Conservation (phyloP, 1,140 invertebrate species). For the Arion vulgaris region DNA sequence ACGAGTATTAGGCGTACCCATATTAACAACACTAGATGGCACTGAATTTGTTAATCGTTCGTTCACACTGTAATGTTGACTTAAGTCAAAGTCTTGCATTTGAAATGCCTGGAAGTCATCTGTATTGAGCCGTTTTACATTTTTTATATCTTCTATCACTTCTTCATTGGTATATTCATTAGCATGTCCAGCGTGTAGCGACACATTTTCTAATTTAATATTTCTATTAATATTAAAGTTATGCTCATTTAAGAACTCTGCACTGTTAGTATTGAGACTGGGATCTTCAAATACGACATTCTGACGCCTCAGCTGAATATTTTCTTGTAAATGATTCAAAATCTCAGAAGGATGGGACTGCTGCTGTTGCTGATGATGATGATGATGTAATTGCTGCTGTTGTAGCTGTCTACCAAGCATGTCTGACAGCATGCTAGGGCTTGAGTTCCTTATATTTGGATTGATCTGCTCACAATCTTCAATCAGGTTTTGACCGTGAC, state of each 20-base stretch:
- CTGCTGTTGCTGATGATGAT: background rate
- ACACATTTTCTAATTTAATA: conserved; percentile 15
- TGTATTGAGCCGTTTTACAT: background rate
- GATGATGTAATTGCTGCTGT: conserved; percentile 9
- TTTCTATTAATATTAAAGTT: background rate
- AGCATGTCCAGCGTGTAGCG: too few relatives aligned
- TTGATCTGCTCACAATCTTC: background rate
- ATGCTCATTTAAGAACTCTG: background rate
- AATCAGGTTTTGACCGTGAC: background rate
- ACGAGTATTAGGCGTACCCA: background rate
- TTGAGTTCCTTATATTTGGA: background rate
- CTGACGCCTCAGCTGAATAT: background rate
- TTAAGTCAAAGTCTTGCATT: background rate
- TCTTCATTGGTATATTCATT: background rate
- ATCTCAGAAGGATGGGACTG: background rate
- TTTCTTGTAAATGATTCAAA: background rate
- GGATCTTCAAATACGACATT: background rate
- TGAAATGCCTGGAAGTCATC: background rate
- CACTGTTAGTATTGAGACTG: background rate
- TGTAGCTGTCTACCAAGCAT: background rate
- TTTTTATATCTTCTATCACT: conserved; percentile 4
- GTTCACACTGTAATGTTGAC: background rate
- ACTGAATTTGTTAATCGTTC: background rate
- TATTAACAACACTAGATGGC: background rate
- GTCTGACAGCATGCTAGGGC: background rate